Conservation (phyloP, 2,113 vertebrate genomes). For the Loxodonta africana region DNA sequence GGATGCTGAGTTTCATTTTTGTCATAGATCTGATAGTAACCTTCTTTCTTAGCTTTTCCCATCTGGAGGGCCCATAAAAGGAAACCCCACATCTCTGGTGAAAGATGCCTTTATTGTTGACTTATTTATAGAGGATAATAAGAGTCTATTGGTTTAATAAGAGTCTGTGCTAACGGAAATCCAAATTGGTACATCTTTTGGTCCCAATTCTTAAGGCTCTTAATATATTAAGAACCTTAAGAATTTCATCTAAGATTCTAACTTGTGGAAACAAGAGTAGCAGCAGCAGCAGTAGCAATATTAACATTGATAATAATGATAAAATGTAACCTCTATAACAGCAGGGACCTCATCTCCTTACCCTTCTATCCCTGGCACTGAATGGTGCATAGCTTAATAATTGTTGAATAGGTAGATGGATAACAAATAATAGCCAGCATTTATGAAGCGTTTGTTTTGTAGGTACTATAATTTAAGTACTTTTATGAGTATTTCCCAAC, state of each 20-base stretch:
- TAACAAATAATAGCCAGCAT: background rate
- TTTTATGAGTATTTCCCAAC: conserved; percentile 1
- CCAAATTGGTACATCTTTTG: background rate
- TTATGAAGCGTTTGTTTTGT: conserved; percentile 31
- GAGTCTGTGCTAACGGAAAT: background rate
- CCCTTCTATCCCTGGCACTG: background rate
- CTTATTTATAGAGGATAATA: background rate
- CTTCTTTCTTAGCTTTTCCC: background rate
- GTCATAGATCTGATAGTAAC: background rate
- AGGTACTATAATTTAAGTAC: background rate
- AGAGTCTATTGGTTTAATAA: background rate
- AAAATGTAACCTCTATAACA: background rate
- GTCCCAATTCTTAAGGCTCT: no score
- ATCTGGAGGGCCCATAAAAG: background rate
- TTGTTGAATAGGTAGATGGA: background rate
- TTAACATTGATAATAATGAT: background rate
- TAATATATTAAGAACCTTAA: background rate
- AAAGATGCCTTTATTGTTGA: background rate
- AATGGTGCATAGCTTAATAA: background rate
- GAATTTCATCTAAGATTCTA: conserved; percentile 41
- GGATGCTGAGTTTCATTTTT: background rate
- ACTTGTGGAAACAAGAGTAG: background rate
- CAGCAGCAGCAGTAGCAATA: background rate
- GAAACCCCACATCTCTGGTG: background rate
- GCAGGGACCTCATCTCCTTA: background rate